Conservation (phyloP, 2,113 vertebrate genomes). For the Protobothrops mucrosquamatus region DNA sequence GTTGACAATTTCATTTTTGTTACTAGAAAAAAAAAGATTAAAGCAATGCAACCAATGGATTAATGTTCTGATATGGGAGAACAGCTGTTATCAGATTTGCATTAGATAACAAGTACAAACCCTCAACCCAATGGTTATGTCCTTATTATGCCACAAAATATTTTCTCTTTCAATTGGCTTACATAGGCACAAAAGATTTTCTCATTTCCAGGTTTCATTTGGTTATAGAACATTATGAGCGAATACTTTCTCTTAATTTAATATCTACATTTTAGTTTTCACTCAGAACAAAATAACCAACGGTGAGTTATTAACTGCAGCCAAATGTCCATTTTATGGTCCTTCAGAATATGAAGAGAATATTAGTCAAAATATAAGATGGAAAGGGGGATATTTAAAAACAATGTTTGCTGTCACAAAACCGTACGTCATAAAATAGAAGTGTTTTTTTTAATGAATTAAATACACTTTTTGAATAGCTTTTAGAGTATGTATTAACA, state of each 20-base stretch:
- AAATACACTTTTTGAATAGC: conserved; percentile 36
- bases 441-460: conserved; percentile 33
- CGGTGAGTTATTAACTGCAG: not conserved
- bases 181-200: not conserved
- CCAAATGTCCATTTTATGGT: conserved; percentile 4
- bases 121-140: not conserved
- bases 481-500: conserved; percentile 36
- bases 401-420: conserved; percentile 34
- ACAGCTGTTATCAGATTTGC: not conserved
- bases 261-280: conserved; percentile 2
- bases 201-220: not conserved
- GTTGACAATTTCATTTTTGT: not conserved
- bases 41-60: not conserved
- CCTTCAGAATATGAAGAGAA: not conserved
- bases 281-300: not conserved
- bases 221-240: not conserved
- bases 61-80: not conserved
- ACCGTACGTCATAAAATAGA: conserved; percentile 33
- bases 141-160: not conserved
- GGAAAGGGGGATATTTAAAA: conserved; percentile 16
- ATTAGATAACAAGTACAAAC: not conserved
- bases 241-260: conserved; percentile 17
- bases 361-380: not conserved
- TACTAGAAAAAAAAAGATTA: not conserved
- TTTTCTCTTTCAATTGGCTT: not conserved